Base-by-base conservation (phyloP, 2,797 vertebrate genomes). In the Channallabes apus region DNA sequence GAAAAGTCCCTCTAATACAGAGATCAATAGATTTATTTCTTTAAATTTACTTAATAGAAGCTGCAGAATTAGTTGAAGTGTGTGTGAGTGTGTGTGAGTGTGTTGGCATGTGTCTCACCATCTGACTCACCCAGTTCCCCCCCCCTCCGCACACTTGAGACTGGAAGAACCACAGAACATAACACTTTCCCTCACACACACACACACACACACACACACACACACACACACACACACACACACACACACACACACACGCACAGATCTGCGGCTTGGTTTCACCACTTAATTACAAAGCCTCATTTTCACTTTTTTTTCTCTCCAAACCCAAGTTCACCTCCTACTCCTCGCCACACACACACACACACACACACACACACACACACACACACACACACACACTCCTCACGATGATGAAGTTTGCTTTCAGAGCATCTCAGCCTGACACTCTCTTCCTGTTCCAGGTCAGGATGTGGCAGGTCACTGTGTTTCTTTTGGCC, bases 401-500 rank as follows among this genome's bases (percentile, higher is more conserved):
- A 11, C 64, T 46, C 67, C 62, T 84, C 77, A 72, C 11, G 27
- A 20, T 79, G 61, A 71, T 82, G 54, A 65, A 75, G 72, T 68
- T 61, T 65, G 83, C 35, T 80, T 29, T 38, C 77, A 14, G 65
- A 75, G 86, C 54, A 17, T 62, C 58, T 62, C 58, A 79, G 58
- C 35, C 65, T 65, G 61, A 78, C 29, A 20, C 62, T 46, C 1
- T 14, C 22, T 59, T 82, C 64, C 85, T 86, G 71, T 46, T 77
- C 54, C 80, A 86, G 85, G 72, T 86, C 35, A 12, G 68, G 85
- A 72, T 86, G 85, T 71, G 56, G 67, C 73, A 71, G 65, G 72
- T 78, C 54, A 69, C 64, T 35, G 51, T 71, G 32, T 81, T 69
- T 69, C 67, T 84, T 51, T 82, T 84, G 71, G 83, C 80, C 27